Percentiles rank a stretch among this genome's conserved stretches.
Evolutionary conservation across 2,888 invertebrate genomes (phyloP).

Genomic region (Dermolepida albohirtum): DNA sequence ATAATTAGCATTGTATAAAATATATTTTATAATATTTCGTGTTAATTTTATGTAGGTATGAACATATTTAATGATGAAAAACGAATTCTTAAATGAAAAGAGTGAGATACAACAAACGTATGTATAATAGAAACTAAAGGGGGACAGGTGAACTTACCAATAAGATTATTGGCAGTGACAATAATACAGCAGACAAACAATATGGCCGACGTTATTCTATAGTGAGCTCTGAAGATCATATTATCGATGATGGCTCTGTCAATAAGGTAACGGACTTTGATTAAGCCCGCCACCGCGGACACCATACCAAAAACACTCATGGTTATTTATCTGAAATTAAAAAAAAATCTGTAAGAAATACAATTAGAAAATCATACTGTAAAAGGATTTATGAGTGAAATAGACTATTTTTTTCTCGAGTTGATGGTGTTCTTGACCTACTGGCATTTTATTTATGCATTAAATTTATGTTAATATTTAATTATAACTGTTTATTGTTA

Average conservation of each 20-base stretch:
- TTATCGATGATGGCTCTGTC: slow-evolving; percentile 92
- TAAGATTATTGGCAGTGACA: slow-evolving; percentile 89
- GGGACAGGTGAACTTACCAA: slow-evolving; percentile 74
- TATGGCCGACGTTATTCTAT: slow-evolving; percentile 87
- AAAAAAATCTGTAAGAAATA: slow-evolving; percentile 15
- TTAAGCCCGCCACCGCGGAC: slow-evolving; percentile 89
- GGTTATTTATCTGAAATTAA: slow-evolving; percentile 57
- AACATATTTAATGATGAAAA: too few species aligned
- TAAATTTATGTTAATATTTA: too few species aligned
- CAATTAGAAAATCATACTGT: not conserved
- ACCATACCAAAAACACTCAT: slow-evolving; percentile 89
- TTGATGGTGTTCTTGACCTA: too few species aligned
- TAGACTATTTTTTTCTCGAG: too few species aligned
- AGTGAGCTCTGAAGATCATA: slow-evolving; percentile 90
- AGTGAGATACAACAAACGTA: too few species aligned
- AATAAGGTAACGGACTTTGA: slow-evolving; percentile 88
- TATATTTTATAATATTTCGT: too few species aligned
- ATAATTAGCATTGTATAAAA: too few species aligned
- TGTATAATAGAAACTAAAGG: not conserved
- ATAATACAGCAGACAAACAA: slow-evolving; percentile 88
- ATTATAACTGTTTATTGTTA: too few species aligned
- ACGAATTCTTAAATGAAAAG: too few species aligned
- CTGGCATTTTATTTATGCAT: too few species aligned
- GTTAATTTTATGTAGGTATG: too few species aligned
- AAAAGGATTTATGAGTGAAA: too few species aligned